Base-by-base conservation (phyloP, 2,888 invertebrate species). In the Muscina levida region DNA sequence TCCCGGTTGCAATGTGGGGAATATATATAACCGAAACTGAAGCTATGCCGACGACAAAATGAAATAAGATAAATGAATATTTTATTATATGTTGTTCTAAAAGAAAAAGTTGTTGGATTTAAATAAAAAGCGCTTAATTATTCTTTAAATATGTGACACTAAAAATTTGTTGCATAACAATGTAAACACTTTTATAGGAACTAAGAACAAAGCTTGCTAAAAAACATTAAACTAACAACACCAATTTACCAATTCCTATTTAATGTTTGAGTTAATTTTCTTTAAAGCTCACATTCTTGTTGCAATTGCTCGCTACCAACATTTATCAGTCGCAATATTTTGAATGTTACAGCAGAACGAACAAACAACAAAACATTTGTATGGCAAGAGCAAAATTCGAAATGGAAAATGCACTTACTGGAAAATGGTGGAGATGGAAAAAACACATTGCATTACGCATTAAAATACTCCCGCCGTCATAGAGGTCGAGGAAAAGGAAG, bases 371-470 rank as follows among this genome's bases (percentile, higher is more conserved):
- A 44, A 44, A 46, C 44, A 39, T 62, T 62, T 39, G 13, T 62
- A 22, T 22, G 37, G 11, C 17, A 11, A 19, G 19, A 19, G 19
- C 19, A 51, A 59, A 59, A 37, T 39, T 19, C 39, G 17, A 72
- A 77, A 77, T 77, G 67, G 67, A 48, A 77, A 72, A 77, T 77
- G 77, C 77, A 77, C 59, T 77, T 77, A 51, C 37, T 77, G 67
- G 62, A 62, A 62, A 62, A 62, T 62, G 42, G 42, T 39, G n/a
- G n/a, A n/a, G n/a, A n/a, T n/a, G 6, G 2, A 39, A n/a, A 42
- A 42, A 56, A 68, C 22, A 51, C 37, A 48, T 53, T 22, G 53
- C 51, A 67, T 68, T 74, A 48, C 53, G 39, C 74, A 77, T 67
- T 77, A 74, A 80, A 8, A 80, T 1, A 24, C 39, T 3, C 2